Evolutionary conservation across 2,888 invertebrate species (phyloP), one percentile per base, ranked within the genome.

Genomic region (Congeria kusceri): DNA sequence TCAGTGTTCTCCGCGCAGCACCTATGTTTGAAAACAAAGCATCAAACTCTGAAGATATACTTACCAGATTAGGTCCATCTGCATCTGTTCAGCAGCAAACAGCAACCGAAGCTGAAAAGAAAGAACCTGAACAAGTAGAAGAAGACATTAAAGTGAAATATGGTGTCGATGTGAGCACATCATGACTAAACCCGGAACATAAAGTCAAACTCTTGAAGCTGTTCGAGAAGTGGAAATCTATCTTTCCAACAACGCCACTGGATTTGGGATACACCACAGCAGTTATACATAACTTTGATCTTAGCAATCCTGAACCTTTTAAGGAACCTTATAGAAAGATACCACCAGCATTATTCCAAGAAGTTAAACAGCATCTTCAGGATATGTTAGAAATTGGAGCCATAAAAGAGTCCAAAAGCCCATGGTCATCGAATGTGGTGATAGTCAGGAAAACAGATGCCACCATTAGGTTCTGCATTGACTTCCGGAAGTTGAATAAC

Each of bases 391-490:
- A 61, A 32, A 47, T 59, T 5, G 73, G 67, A 44, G 73, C 67
- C 2, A 74, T 74, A 18, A 20, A 59, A 53, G 29, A 61, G 25
- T 74, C 66, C n/a, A 74, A 67, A 1, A 67, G 62, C 49, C 62
- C 74, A 25, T 67, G 27, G 27, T 61, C 61, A 1, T 74, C 74
- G 18, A 74, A 74, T 39, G 61, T 74, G n/a, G 67, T 74, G 0
- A 66, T 74, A 18, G 39, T 61, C 23, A 67, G 49, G 44, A 74
- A 74, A 46, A 74, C 67, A 44, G 74, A 74, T 62, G 62, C 62
- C 9, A 28, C 67, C 15, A 74, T 74, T 11, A 32, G 74, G 25
- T 67, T 74, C 49, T 74, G 74, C 44, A 67, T 74, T 20, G 56
- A 74, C 53, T 74, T 56, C 57, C 28, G 74, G 27, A 74, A 74